These are phyloP conservation scores for Parasteatoda tepidariorum DNA, from an alignment of 1,140 invertebrate species.

Conservation along the genomic window DNA sequence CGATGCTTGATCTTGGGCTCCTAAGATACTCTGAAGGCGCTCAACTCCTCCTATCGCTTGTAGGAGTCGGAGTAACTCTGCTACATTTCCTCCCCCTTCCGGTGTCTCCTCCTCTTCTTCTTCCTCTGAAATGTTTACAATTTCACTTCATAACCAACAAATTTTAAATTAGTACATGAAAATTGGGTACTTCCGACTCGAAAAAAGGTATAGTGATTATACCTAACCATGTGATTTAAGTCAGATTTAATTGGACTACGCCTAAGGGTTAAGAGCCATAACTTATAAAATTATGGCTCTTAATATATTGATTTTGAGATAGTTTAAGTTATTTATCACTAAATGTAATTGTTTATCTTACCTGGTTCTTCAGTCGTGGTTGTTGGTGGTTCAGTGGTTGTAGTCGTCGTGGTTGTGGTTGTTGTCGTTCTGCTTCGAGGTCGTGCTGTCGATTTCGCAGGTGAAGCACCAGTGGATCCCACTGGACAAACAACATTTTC, in stretches of 20 bases:
- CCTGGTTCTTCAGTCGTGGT: slow-evolving; percentile 41
- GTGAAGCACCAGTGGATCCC: slow-evolving; percentile 16
- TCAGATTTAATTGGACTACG: too few relatives aligned
- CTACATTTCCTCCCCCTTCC: slow-evolving; percentile 37
- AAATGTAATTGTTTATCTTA: neutral
- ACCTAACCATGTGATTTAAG: too few relatives aligned
- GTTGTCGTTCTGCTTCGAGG: slow-evolving; percentile 3
- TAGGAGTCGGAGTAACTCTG: slow-evolving; percentile 52
- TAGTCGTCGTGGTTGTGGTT: slow-evolving; percentile 60
- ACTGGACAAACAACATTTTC: slow-evolving; percentile 83
- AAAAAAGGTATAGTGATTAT: too few relatives aligned
- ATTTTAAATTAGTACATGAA: too few relatives aligned
- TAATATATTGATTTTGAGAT: too few relatives aligned
- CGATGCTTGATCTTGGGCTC: slow-evolving; percentile 24
- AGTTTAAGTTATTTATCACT: too few relatives aligned
- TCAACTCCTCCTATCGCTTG: slow-evolving; percentile 60
- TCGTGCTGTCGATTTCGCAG: slow-evolving; percentile 17
- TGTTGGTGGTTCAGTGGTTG: slow-evolving; percentile 54
- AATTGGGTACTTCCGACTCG: too few relatives aligned
- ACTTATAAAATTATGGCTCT: too few relatives aligned
- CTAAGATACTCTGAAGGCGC: slow-evolving; percentile 52
- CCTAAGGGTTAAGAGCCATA: too few relatives aligned
- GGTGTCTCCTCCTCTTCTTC: neutral
- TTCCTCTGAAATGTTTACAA: neutral
- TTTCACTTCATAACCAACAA: too few relatives aligned